phyloP scores from a whole-genome alignment of 23 tunicate species.

The Trididemnum miniatum region DNA sequence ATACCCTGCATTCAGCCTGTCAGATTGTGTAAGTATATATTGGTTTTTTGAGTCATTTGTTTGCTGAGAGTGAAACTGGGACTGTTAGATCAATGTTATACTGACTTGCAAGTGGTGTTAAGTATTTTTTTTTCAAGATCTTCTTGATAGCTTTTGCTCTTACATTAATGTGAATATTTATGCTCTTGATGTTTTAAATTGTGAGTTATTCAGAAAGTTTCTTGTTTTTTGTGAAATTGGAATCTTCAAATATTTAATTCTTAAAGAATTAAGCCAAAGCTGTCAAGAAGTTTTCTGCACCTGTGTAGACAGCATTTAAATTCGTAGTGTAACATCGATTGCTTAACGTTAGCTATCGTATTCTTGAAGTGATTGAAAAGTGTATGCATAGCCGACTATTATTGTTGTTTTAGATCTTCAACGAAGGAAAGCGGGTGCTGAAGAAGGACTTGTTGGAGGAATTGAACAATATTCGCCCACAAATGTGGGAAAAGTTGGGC shows the following conservation, averaged over 20 bases:
- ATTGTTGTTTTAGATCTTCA: not conserved
- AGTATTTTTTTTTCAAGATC: not conserved
- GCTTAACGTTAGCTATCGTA: too few relatives aligned
- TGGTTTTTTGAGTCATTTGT: not conserved
- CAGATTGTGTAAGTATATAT: not conserved
- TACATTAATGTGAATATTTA: not conserved
- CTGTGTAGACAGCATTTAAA: too few relatives aligned
- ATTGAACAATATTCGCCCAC: not conserved
- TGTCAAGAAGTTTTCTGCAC: too few relatives aligned
- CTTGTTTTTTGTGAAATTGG: not conserved
- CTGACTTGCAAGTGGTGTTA: not conserved
- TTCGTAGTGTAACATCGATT: too few relatives aligned
- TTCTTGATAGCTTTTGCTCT: too few relatives aligned
- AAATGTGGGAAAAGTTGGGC: not conserved
- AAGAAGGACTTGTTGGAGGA: not conserved
- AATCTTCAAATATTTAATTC: too few relatives aligned
- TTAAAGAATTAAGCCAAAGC: not conserved
- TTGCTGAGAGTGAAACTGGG: not conserved
- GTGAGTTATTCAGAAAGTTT: not conserved
- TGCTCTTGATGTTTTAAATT: not conserved
- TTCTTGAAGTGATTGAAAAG: too few relatives aligned
- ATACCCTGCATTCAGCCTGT: not conserved
- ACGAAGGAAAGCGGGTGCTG: not conserved
- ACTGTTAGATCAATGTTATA: not conserved
- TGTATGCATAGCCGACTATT: too few relatives aligned